Percentiles rank a stretch among this genome's conserved stretches.
Evolutionary conservation across 2,113 vertebrate species (phyloP).

Genomic region (Cromileptes altivelis): DNA sequence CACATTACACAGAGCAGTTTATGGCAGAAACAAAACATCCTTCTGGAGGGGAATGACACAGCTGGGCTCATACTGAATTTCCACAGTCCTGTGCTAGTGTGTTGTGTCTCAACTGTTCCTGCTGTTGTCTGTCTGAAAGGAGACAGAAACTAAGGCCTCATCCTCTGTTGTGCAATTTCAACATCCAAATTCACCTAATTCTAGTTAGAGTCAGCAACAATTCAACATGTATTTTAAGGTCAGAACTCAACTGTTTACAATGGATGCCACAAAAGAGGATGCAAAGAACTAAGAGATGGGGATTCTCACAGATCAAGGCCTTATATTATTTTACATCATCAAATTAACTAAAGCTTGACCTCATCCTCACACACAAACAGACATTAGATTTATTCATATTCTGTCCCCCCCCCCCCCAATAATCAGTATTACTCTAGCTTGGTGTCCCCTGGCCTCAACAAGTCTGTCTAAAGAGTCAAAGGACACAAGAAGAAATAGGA

Average conservation of each 20-base stretch:
- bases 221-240: neutral
- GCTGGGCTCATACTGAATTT: neutral
- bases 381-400: neutral
- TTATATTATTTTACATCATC: neutral
- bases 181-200: neutral
- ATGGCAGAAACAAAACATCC: conserved; percentile 9
- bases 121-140: neutral
- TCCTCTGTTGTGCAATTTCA: conserved; percentile 2
- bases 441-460: neutral
- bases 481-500: too few relatives aligned
- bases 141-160: conserved; percentile 21
- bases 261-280: neutral
- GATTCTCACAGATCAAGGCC: neutral
- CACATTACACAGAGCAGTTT: conserved; percentile 5
- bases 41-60: neutral
- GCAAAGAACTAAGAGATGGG: neutral
- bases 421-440: neutral
- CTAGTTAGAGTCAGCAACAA: neutral
- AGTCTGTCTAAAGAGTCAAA: too few relatives aligned
- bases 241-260: neutral
- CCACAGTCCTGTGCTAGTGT: neutral
- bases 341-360: neutral
- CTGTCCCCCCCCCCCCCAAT: neutral
- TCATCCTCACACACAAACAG: neutral
- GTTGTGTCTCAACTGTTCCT: neutral